Base-by-base conservation (phyloP, 2,797 vertebrate genomes). In the Myripristis jacobus region DNA sequence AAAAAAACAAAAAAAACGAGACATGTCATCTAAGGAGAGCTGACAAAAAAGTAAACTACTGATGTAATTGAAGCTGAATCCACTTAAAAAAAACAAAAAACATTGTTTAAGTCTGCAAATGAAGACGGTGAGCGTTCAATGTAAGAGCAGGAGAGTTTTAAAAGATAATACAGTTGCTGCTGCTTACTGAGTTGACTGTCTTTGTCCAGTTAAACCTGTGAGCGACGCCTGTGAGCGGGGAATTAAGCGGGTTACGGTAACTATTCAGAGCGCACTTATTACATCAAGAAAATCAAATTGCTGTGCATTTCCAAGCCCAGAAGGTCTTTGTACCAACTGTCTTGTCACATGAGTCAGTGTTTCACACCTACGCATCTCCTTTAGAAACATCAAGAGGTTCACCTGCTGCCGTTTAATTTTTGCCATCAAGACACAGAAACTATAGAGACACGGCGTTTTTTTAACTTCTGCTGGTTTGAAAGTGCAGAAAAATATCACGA, bases 1-100 rank as follows among this genome's bases (percentile, higher is more conserved):
- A 77, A 58, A 51, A 25, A 15, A 66, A n/a, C 69, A 77, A 58
- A 51, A 25, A 15, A 66, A n/a, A 71, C 41, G 24, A 0, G 16
- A 41, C 5, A 29, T 1, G 34, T 47, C 68, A 53, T 75, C 60
- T 78, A 75, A 64, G 21, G 0, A 10, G 51, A 55, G 66, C 25
- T 19, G 58, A 82, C 61, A 18, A 53, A n/a, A 16, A 16, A 31
- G 51, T 10, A 13, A 29, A 53, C 15, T 29, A 18, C 2, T 53
- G 51, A 6, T 6, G 7, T 21, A 7, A 53, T 29, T 16, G 2
- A 27, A 52, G n/a, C 25, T n/a, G 16, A 53, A 27, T 52, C 24
- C 6, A 52, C 22, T 4, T n/a, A 11, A 9, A 38, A 18, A 4
- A 46, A n/a, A n/a, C n/a, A n/a, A n/a, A n/a, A n/a, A n/a, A n/a